phyloP scores from a whole-genome alignment of 1,140 invertebrate species.

The Thalassaphorura encarpata region DNA sequence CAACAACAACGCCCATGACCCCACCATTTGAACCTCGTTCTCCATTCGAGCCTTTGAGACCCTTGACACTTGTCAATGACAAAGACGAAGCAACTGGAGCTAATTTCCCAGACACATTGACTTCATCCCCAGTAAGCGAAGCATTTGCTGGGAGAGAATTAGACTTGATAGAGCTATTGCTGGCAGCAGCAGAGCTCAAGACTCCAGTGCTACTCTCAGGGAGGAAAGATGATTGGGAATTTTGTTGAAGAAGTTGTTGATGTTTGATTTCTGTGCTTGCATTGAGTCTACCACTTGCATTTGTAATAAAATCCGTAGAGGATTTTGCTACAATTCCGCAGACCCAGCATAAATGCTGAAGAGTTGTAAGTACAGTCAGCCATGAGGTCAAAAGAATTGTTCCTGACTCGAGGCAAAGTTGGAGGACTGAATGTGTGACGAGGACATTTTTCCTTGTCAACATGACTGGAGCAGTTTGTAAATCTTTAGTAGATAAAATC shows the following conservation, averaged over 20 bases:
- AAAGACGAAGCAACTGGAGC: neutral
- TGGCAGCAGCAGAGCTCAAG: neutral
- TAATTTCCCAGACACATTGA: neutral
- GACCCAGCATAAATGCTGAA: constrained; percentile 47
- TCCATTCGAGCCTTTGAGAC: constrained; percentile 19
- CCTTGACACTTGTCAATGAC: neutral
- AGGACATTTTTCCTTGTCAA: constrained; percentile 95
- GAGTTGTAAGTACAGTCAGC: constrained; percentile 87
- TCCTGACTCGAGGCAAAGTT: constrained; percentile 83
- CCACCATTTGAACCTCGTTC: constrained; percentile 22
- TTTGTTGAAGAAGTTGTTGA: neutral
- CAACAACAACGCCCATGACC: constrained; percentile 30
- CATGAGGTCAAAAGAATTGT: constrained; percentile 84
- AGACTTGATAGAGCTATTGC: neutral
- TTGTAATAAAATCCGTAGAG: constrained; percentile 26
- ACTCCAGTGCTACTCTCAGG: neutral
- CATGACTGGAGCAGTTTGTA: constrained; percentile 93
- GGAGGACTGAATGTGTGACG: constrained; percentile 82
- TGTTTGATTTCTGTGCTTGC: neutral
- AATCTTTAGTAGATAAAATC: constrained; percentile 29
- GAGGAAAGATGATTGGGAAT: neutral
- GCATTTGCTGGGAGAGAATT: neutral
- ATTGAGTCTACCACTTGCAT: constrained; percentile 13
- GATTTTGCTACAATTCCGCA: constrained; percentile 30
- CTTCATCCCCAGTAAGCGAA: neutral